phyloP scores from a whole-genome alignment of 2,113 vertebrate genomes.

The Actinemys pallida region DNA sequence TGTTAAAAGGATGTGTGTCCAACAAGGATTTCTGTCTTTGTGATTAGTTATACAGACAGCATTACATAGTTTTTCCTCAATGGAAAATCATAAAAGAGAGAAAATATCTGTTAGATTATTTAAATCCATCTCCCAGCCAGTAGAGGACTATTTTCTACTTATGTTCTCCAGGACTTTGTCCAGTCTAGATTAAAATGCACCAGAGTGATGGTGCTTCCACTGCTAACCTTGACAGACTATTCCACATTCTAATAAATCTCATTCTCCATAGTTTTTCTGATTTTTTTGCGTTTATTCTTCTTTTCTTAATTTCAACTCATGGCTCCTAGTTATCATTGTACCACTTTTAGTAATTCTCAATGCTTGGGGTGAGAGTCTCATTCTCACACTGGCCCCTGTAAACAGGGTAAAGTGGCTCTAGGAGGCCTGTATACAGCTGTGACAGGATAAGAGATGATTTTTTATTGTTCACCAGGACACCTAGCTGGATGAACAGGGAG shows the following conservation, averaged over 20 bases:
- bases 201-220: not conserved
- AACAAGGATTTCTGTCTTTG: not conserved
- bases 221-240: constrained; percentile 38
- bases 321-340: not conserved
- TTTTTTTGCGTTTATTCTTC: not conserved
- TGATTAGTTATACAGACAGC: constrained; percentile 2
- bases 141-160: not conserved
- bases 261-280: constrained; percentile 8
- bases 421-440: too few species aligned
- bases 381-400: too few species aligned
- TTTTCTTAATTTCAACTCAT: constrained; percentile 28
- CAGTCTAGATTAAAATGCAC: not conserved
- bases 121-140: not conserved
- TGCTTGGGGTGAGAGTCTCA: too few species aligned
- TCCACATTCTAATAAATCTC: not conserved
- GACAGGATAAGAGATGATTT: not conserved
- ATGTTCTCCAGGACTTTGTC: not conserved
- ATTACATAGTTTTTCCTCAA: constrained; percentile 9
- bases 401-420: too few species aligned
- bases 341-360: not conserved
- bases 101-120: not conserved
- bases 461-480: not conserved
- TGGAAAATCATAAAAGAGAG: not conserved
- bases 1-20: not conserved
- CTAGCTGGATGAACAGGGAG: not conserved